Percentiles rank a stretch among this genome's conserved stretches.
phyloP scores from a whole-genome alignment of 2,888 invertebrate species.

The Himalopsyche tibetana region DNA sequence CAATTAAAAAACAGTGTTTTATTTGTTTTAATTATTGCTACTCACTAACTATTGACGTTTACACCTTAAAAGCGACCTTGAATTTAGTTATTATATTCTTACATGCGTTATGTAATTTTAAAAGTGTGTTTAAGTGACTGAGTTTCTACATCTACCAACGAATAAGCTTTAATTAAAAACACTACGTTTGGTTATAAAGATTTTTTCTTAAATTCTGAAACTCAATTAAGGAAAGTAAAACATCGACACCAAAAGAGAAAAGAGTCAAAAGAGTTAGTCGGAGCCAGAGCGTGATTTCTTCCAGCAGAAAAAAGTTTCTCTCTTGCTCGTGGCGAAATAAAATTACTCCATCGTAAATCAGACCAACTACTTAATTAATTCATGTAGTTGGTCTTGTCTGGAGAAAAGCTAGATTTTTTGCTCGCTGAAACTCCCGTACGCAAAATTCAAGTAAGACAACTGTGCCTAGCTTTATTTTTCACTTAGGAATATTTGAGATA shows the following conservation, averaged over 20 bases:
- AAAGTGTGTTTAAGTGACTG: no score
- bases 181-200: background rate
- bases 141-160: no score
- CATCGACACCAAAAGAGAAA: slow-evolving; percentile 2
- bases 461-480: background rate
- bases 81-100: no score
- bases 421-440: background rate
- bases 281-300: background rate
- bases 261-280: background rate
- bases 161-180: no score
- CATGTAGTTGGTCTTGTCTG: slow-evolving; percentile 19
- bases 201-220: background rate
- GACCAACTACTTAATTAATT: slow-evolving; percentile 26
- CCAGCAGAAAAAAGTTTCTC: background rate
- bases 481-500: no score
- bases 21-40: no score
- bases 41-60: no score
- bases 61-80: no score
- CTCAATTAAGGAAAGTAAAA: slow-evolving; percentile 7
- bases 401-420: slow-evolving; percentile 14
- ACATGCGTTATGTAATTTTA: no score
- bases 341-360: slow-evolving; percentile 30
- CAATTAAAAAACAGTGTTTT: no score
- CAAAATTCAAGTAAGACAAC: background rate
- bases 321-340: background rate